These are phyloP conservation scores for Verasper variegatus DNA, from an alignment of 2,113 vertebrate genomes.

Conservation along the genomic window DNA sequence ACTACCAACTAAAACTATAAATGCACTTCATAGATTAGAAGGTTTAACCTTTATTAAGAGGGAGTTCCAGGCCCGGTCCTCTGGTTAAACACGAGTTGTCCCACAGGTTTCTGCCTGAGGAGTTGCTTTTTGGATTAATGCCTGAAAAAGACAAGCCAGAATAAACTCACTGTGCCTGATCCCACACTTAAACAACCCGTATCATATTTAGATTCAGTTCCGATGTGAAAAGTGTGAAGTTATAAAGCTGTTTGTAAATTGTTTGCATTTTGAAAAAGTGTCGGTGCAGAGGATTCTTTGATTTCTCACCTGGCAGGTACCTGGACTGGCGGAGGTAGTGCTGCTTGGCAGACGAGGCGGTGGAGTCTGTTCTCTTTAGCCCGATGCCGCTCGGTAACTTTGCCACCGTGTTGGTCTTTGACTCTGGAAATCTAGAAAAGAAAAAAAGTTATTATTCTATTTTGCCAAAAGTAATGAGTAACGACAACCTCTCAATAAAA, in stretches of 20 bases:
- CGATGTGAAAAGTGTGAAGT: no score
- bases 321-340: slow-evolving; percentile 93
- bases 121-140: slow-evolving; percentile 85
- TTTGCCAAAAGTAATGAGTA: neutral
- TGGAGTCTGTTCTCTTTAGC: slow-evolving; percentile 70
- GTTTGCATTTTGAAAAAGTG: no score
- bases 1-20: no score
- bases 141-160: slow-evolving; percentile 72
- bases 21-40: no score
- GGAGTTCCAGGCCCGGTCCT: slow-evolving; percentile 71
- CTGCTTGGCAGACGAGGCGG: slow-evolving; percentile 84
- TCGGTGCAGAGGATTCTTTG: neutral
- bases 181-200: no score
- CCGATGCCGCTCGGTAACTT: slow-evolving; percentile 71
- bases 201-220: neutral
- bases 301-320: slow-evolving; percentile 90
- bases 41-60: slow-evolving; percentile 68
- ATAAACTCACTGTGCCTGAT: neutral
- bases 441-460: neutral
- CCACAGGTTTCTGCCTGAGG: slow-evolving; percentile 75
- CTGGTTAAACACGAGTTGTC: slow-evolving; percentile 74
- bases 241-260: no score
- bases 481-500: neutral
- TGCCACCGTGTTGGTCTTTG: slow-evolving; percentile 72
- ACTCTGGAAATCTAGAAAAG: slow-evolving; percentile 51